Evolutionary conservation across 1,140 invertebrate species (phyloP), one percentile per base, ranked within the genome.

Genomic region (Penaeus japonicus): DNA sequence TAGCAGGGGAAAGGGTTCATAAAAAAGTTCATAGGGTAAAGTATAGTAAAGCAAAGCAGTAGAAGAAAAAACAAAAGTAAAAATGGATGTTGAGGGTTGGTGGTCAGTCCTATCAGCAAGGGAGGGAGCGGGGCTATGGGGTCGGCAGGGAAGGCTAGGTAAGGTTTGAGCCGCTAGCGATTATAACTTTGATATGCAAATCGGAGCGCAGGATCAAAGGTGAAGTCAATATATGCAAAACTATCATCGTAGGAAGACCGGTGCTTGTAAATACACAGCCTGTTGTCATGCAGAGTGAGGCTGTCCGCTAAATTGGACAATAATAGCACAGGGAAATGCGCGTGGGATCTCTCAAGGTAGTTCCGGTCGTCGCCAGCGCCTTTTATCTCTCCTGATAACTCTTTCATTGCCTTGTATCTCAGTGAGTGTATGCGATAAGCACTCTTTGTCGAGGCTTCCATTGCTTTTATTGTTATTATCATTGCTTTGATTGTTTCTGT

Each of bases 111-210:
- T 1, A 30, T 27, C 10, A 75, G 10, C 27, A 47, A 35, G 22
- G 27, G 10, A 18, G 57, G 27, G 82, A 22, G 59, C 62, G 12
- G 30, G 55, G 30, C 24, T 35, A 24, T 22, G 15, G 81, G 35
- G 57, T 65, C 4, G 12, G 5, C 70, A 78, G 22, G 18, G 75
- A 24, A 24, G 32, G 39, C 1, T 15, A 30, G 75, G 24, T 32
- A 32, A 32, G 22, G 75, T 39, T 78, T n/a, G 59, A 62, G 55
- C 27, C 83, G 32, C 83, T 18, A 32, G 83, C 65, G 83, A 85
- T 85, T 85, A 85, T 65, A 85, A 85, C 83, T 85, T 85, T 85
- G 83, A 85, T 70, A 85, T 85, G 83, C 65, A 85, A 85, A 85
- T 85, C 59, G 83, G n/a, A 27, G 47, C 24, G 22, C n/a, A n/a